Base-by-base conservation (phyloP, 2,113 vertebrate genomes). In the Pionites leucogaster region DNA sequence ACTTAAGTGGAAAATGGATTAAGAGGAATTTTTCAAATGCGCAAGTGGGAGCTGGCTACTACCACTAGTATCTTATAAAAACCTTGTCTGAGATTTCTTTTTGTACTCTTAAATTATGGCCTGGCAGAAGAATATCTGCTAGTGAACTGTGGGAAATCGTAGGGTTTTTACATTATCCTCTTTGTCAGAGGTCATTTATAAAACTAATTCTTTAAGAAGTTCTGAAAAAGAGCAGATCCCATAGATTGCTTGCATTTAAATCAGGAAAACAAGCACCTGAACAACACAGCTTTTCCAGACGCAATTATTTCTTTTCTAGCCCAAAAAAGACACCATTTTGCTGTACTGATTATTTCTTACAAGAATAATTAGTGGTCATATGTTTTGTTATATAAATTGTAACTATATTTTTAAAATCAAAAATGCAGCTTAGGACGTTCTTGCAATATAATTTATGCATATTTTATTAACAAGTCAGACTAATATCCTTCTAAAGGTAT, bases 401-500 rank as follows among this genome's bases (percentile, higher is more conserved):
- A 8, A 31, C 70, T 89, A 7, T 63, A 35, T 86, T 69, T 82
- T 88, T 22, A 1, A 60, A 90, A 78, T 63, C 25, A 39, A 24
- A 90, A 85, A 79, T 65, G 19, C 7, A 35, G 8, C 6, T 92
- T 89, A 87, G 31, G 23, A 78, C 60, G 53, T 59, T 92, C 24
- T 81, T 62, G 27, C 50, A 70, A 42, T 42, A 70, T 20, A 75
- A 64, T 71, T 86, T 91, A 89, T 82, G n/a, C 13, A 62, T 44
- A 67, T 95, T 62, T 91, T 87, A 53, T 84, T 77, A 85, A 94
- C 64, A 19, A 87, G 42, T 77, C 74, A 75, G 37, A 37, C 41
- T 92, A 91, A 91, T 86, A 87, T 59, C 41, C 91, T 93, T 72
- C 64, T 72, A 70, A 95, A 91, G 42, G 92, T 53, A 75, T 37